Base-by-base conservation (phyloP, 2,888 invertebrate genomes). In the Pogonocherus hispidulus region DNA sequence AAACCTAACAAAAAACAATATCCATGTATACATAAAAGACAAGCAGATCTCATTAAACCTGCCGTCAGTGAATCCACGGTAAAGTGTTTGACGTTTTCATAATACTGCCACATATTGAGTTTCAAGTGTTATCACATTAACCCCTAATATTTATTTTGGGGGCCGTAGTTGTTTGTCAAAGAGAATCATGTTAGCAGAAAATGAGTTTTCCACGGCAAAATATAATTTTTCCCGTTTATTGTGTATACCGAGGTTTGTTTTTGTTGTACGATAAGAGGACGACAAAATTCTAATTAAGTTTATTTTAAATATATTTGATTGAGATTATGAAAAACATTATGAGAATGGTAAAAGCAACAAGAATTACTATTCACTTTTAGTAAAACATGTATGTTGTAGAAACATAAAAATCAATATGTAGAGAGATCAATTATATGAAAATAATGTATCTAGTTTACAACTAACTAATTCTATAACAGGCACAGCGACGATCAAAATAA, bases 111-210 rank as follows among this genome's bases (percentile, higher is more conserved):
- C 41, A 63, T 69, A 71, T 71, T 56, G 71, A 69, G 63, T 71
- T 69, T 71, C 68, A 47, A 68, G 71, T 69, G 68, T 71, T 71
- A 71, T 71, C 57, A 60, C 54, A 69, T 71, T 66, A 71, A 65
- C 67, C 67, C 66, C 49, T 44, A 22, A 71, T 71, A 68, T 68
- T 71, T 68, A 63, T 71, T 71, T 63, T 71, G 55, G 52, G 64
- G 49, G 37, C 44, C 52, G 63, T 49, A 16, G 20, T 56, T 68
- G 68, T 71, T 71, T 71, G 59, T 55, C 44, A 52, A 60, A 59
- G 66, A 35, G 70, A 64, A 70, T 70, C 60, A 60, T 59, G 66
- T 47, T 62, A 8, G 47, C 47, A 37, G 54, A 52, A 52, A 62
- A 65, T 57, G 62, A 67, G 65, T 67, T 57, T 65, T 65, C 46